phyloP scores from a whole-genome alignment of 2,113 vertebrate species.

The Phrynosoma blainvillii region DNA sequence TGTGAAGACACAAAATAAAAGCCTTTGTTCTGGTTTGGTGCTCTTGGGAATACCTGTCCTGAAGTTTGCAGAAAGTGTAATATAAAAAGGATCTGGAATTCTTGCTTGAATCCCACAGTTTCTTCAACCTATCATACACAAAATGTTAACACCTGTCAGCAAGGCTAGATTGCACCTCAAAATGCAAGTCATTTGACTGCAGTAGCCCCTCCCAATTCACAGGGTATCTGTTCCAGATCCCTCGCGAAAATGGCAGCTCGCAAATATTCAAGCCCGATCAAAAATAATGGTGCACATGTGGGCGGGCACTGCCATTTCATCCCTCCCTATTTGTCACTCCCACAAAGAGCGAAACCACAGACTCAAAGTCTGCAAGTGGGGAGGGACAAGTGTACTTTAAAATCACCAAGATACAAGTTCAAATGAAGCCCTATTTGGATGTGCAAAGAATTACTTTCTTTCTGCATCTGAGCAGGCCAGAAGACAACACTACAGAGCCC shows the following conservation, averaged over 20 bases:
- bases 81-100: neutral
- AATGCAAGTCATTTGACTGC: constrained; percentile 2
- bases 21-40: neutral
- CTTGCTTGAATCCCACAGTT: neutral
- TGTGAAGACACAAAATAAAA: neutral
- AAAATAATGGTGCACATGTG: too few species aligned
- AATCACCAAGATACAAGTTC: neutral
- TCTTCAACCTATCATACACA: neutral
- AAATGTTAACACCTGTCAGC: neutral
- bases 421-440: neutral
- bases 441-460: too few species aligned
- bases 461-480: too few species aligned
- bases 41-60: neutral
- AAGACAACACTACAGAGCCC: too few species aligned
- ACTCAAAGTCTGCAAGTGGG: too few species aligned
- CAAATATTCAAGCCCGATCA: too few species aligned
- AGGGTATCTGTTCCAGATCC: too few species aligned
- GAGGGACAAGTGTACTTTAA: neutral
- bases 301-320: too few species aligned
- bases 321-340: too few species aligned
- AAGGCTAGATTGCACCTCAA: neutral
- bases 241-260: too few species aligned
- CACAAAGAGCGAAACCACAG: too few species aligned
- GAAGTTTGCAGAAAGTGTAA: neutral
- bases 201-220: too few species aligned